Evolutionary conservation across 2,888 invertebrate genomes (phyloP), one percentile per base, ranked within the genome.

Genomic region (Agrotis exclamationis): DNA sequence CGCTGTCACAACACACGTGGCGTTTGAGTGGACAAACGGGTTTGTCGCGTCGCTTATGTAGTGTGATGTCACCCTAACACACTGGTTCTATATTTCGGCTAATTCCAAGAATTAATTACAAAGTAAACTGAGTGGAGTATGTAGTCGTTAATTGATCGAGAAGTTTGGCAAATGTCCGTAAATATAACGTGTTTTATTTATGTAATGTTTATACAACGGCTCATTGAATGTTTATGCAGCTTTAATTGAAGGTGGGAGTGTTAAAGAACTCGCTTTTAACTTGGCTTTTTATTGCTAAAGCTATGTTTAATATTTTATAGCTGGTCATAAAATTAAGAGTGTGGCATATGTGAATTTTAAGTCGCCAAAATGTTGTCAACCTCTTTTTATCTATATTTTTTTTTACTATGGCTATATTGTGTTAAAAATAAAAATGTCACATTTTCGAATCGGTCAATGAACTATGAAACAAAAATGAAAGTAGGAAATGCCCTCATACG

Each of bases 231-330:
- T 70, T 82, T 82, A 77, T 77, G 77, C 59, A 33, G 6, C 11
- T 70, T 82, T 70, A 70, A 77, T 60, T 82, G 54, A 53, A 22
- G 39, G 71, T 77, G 51, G 76, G 77, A 44, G 59, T 77, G 50
- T 73, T 58, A 58, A 39, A 74, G 39, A 65, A 53, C 57, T 47
- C 16, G 73, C 45, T 64, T 16, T 72, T 18, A 58, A 63, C 1
- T 73, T 11, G 24, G 18, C 9, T 47, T 73, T 73, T 74, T 73
- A 73, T 39, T 74, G 64, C 64, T 5, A 18, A 24, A 33, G 57
- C 33, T 51, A 39, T 73, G 74, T 64, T 74, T 24, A 74, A 39
- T 73, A 64, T 64, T 74, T 65, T 65, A 74, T 22, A 57, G n/a
- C 51, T 6, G 14, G 47, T 48, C 13, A 44, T 58, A 73, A 74